Conservation (phyloP, 2,888 invertebrate genomes). For the Ryuthela nishihirai region DNA sequence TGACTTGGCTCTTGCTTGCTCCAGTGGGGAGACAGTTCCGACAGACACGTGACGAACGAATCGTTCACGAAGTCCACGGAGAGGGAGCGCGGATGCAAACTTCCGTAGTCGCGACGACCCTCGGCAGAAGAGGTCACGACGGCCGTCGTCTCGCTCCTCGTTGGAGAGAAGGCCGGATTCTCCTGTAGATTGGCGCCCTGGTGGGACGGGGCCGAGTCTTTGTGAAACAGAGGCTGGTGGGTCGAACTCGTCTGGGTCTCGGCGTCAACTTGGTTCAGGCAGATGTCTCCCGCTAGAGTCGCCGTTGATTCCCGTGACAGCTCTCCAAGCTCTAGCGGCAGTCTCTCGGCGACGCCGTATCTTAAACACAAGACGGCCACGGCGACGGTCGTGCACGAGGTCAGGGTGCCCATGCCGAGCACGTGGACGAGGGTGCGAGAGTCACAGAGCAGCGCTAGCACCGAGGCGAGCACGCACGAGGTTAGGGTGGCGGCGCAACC, state of each 20-base stretch:
- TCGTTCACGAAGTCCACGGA: conserved; percentile 32
- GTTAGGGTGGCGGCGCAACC: conserved; percentile 22
- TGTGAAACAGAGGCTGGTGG: not conserved
- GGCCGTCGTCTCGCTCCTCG: not conserved
- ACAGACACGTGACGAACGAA: conserved; percentile 24
- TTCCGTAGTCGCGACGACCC: conserved; percentile 14
- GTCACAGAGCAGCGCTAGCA: conserved; percentile 25
- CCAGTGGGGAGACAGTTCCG: conserved; percentile 35
- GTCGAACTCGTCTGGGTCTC: not conserved
- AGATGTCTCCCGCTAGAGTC: not conserved
- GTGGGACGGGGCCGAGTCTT: not conserved
- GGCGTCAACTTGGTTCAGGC: not conserved
- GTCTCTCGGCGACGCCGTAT: conserved; percentile 13
- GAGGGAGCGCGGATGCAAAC: conserved; percentile 10
- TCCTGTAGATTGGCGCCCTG: not conserved
- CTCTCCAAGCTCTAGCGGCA: conserved; percentile 16
- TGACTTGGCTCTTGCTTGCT: conserved; percentile 27
- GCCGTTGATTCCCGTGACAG: conserved; percentile 24
- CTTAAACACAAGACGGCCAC: conserved; percentile 31
- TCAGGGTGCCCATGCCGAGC: conserved; percentile 38
- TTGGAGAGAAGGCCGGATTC: not conserved
- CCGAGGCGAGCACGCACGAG: conserved; percentile 1
- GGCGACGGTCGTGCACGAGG: conserved; percentile 24
- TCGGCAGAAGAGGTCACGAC: not conserved
- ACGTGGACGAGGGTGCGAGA: conserved; percentile 25